Conservation (phyloP, 2,113 vertebrate species). For the Salminus brasiliensis region DNA sequence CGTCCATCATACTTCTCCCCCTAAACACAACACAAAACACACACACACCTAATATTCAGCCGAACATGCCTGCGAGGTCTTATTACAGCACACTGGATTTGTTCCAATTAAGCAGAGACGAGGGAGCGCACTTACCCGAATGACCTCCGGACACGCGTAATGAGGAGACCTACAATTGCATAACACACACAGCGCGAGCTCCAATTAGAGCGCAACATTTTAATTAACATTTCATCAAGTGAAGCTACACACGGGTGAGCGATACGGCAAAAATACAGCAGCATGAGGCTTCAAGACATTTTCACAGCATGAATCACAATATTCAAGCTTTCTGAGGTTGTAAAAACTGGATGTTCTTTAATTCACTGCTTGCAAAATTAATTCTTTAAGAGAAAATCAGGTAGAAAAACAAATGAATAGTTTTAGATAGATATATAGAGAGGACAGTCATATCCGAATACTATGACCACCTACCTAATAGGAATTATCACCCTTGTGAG, state of each 20-base stretch:
- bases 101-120: background rate
- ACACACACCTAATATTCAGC: slow-evolving; percentile 8
- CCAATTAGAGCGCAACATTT: background rate
- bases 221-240: slow-evolving; percentile 3
- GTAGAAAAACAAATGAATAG: too few species aligned
- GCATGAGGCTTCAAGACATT: too few species aligned
- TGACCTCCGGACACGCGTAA: slow-evolving; percentile 92
- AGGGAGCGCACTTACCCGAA: slow-evolving; percentile 78
- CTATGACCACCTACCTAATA: too few species aligned
- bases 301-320: too few species aligned
- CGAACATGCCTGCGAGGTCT: background rate
- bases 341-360: too few species aligned
- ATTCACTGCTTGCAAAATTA: too few species aligned
- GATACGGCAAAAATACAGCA: too few species aligned
- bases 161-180: slow-evolving; percentile 81
- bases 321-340: too few species aligned
- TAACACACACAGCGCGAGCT: slow-evolving; percentile 12
- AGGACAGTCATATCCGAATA: too few species aligned
- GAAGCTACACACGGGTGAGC: slow-evolving; percentile 4
- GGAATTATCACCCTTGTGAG: too few species aligned
- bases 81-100: background rate
- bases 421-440: too few species aligned
- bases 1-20: slow-evolving; percentile 91
- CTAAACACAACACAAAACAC: slow-evolving; percentile 60
- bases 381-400: too few species aligned